Evolutionary conservation across 1,140 invertebrate genomes (phyloP), one percentile per base, ranked within the genome.

Genomic region (Zaprionus ornatus): DNA sequence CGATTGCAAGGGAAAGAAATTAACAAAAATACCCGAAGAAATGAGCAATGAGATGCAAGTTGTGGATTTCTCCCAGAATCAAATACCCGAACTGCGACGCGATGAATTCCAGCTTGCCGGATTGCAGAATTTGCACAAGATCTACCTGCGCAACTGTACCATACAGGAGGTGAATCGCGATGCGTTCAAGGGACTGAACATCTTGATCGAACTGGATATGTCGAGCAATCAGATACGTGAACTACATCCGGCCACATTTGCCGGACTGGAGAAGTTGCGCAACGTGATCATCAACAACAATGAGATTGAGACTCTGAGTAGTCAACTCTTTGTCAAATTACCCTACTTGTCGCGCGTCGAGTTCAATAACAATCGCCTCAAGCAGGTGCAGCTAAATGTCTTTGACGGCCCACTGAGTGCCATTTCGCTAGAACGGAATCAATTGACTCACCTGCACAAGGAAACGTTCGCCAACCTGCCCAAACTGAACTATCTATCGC

Each of bases 201-300:
- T 97, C 66, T 94, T 98, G 48, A 97, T 98, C 35, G 97, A 98
- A 92, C 93, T 98, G 35, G 97, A 98, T 91, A 92, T 98, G 52
- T 97, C 97, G 1, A 94, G 94, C 67, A 98, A 98, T 87, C 93
- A 94, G 2, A 95, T 98, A 5, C 93, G 93, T 32, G 94, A 93
- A 1, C 91, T 98, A 10, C 94, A 96, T 55, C 94, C 95, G 0
- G 95, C 95, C 15, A 96, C 96, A 0, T 98, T 98, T 79, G 93
- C 92, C 10, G 95, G 96, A 29, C 95, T 95, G 3, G 92, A 94
- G 21, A 95, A 95, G 80, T 93, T 98, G 3, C 93, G 97, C 48
- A 95, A 95, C 45, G 92, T 98, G 12, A 91, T 95, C 19, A 91
- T 98, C 5, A 96, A 95, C 82, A 93, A 96, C 56, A 98, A 98